These are phyloP conservation scores for Atlantisia rogersi DNA, from an alignment of 2,113 vertebrate species.

Conservation along the genomic window DNA sequence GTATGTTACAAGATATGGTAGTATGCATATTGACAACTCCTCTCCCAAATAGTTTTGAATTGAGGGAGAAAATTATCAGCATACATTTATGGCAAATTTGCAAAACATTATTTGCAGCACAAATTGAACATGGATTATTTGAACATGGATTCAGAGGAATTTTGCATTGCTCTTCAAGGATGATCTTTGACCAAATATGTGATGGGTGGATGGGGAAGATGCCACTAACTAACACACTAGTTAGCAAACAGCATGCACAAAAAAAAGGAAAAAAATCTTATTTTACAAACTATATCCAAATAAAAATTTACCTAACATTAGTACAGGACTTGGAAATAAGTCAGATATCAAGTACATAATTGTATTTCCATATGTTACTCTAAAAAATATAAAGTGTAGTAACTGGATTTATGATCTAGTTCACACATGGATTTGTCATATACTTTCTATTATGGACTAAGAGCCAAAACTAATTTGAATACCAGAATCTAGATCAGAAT, in stretches of 20 bases:
- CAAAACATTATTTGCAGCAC: background rate
- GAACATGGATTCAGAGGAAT: background rate
- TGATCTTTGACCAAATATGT: background rate
- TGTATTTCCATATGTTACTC: background rate
- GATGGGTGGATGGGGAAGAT: background rate
- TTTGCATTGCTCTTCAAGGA: rapidly evolving
- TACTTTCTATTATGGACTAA: background rate
- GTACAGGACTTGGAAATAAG: background rate
- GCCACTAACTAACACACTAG: background rate
- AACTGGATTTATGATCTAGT: background rate
- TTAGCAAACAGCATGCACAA: background rate
- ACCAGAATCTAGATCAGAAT: background rate
- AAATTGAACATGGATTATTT: background rate
- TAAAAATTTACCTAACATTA: background rate
- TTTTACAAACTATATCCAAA: background rate
- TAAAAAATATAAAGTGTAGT: background rate
- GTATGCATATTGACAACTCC: background rate
- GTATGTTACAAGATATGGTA: background rate
- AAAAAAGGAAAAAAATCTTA: background rate
- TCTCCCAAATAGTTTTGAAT: background rate
- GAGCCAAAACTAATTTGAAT: background rate
- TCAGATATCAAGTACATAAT: background rate
- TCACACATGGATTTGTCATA: background rate
- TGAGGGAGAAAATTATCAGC: background rate
- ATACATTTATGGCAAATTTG: background rate